Base-by-base conservation (phyloP, 1,140 invertebrate genomes). In the Dinothrombium tinctorium region DNA sequence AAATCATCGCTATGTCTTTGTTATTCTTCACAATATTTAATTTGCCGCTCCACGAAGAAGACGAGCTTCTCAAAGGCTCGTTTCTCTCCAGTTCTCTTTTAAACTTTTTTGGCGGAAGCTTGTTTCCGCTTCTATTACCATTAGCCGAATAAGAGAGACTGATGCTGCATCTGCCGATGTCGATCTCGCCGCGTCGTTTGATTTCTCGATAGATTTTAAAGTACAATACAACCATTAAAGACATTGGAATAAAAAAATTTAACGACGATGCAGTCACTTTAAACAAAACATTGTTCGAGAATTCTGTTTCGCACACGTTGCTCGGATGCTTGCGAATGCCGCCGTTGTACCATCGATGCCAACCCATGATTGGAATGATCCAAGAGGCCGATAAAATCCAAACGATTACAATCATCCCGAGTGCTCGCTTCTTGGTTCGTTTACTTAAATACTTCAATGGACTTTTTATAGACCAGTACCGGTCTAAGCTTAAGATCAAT, bases 391-490 rank as follows among this genome's bases (percentile, higher is more conserved):
- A 65, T 2, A 62, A 49, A 21, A 58, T 47, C 66, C 66, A 69
- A 2, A 64, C 65, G 5, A 60, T 43, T 5, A 58, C 64, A 35
- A 70, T 70, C 55, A 65, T 63, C 11, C 61, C 50, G 6, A 59
- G 47, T 2, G 68, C 69, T 33, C 69, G 47, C 40, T 60, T 59
- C 43, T 67, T 66, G 4, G 70, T 72, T 41, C 69, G 48, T 49
- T 64, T 62, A 12, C 64, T 54, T 14, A 72, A 54, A 51, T 72
- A 72, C 39, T 64, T 60, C 1, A 72, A 50, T 20, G 69, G 69
- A 9, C 64, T 61, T 7, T 65, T 69, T 12, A 72, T 69, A 21
- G 67, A 66, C 62, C 65, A 67, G 47, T 66, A 59, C 8, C 59
- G 50, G 43, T 62, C 60, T 37, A 61, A 44, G 17, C 56, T 57